A percentile compares a stretch with the other conserved stretches of the same genome.
Evolutionary conservation across 2,113 vertebrate species (phyloP).

Genomic region (human): GRCh38 chr2:64114001-64114500

Average conservation of each 20-base stretch:
- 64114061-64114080: neutral
- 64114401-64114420: slow-evolving; percentile 44
- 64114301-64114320: slow-evolving; percentile 1
- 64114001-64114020: slow-evolving; percentile 25
- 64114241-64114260: slow-evolving; percentile 46
- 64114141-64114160: slow-evolving; percentile 43
- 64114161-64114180: slow-evolving; percentile 41
- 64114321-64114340: slow-evolving; percentile 27
- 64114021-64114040: neutral
- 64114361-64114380: slow-evolving; percentile 31
- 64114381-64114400: slow-evolving; percentile 35
- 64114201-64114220: neutral
- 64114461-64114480: neutral
- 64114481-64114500: neutral
- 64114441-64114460: neutral
- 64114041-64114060: slow-evolving; percentile 47
- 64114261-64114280: neutral
- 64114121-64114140: slow-evolving; percentile 43
- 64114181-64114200: slow-evolving; percentile 54
- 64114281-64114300: slow-evolving; percentile 52
- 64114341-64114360: slow-evolving; percentile 23
- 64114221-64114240: slow-evolving; percentile 59
- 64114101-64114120: slow-evolving; percentile 43
- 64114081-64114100: neutral
- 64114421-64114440: neutral